Base-by-base conservation (phyloP, 2,113 vertebrate genomes). In the Vulpes ferrilata region DNA sequence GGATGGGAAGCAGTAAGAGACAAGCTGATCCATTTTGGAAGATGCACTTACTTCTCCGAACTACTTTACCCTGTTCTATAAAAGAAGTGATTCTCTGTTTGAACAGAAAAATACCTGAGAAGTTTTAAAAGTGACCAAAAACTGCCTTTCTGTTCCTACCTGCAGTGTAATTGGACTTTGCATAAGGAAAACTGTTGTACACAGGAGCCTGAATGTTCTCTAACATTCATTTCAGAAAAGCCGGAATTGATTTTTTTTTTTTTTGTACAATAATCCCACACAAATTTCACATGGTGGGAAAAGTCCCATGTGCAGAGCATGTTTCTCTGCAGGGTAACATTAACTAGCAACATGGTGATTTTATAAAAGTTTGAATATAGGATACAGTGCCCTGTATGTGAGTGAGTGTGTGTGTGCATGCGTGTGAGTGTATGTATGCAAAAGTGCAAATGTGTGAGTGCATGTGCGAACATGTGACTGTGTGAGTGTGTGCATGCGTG, bases 141-240 rank as follows among this genome's bases (percentile, higher is more conserved):
- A 53, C 11, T 71, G 13, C 95, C 79, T 91, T 85, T 73, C 59
- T 85, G 32, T 94, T 92, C 93, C 15, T 69, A 8, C 43, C 53
- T 90, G 43, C 15, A 74, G 38, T 32, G 69, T 82, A 97, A 96
- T 93, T 20, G 15, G 84, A 95, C 10, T 88, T 93, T 96, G 13
- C 30, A 69, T 96, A 93, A 92, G 76, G 13, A 19, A 88, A 17
- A 35, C 60, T 53, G 35, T 83, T 55, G 35, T 0, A 84, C 43
- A 84, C 15, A 55, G 79, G 43, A 62, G 13, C 38, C 90, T 96
- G 74, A 48, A 32, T 96, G 65, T 90, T 19, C 8, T 17, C 48
- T 82, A 74, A 64, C 16, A 92, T 81, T 55, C 35, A 78, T 76
- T 94, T 94, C 96, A 43, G 69, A 64, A 67, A 69, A 60, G 48